Evolutionary conservation across 1,140 invertebrate species (phyloP).

Genomic region (Tigriopus japonicus): DNA sequence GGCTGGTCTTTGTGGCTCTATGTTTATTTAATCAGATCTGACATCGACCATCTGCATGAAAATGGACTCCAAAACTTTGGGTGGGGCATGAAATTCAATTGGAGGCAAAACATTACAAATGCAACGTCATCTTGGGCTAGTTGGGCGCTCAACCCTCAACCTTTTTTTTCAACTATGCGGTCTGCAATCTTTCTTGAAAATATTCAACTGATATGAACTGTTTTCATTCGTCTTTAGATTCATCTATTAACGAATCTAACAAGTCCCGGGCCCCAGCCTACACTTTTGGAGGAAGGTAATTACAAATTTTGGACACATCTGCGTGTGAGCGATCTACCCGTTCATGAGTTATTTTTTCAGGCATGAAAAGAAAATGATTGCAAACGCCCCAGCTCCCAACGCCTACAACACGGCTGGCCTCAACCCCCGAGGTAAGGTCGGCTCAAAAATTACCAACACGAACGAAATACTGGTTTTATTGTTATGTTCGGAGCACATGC

Average conservation of each 20-base stretch:
- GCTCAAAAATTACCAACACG: neutral
- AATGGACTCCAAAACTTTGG: no score
- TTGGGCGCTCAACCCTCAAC: neutral
- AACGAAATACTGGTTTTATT: neutral
- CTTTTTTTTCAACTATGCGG: neutral
- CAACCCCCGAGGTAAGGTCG: neutral
- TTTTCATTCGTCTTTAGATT: conserved; percentile 4
- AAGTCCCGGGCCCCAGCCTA: conserved; percentile 7
- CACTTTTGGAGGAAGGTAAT: conserved; percentile 10
- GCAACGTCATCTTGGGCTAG: neutral
- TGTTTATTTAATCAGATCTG: no score
- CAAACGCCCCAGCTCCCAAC: conserved; percentile 4
- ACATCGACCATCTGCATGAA: no score
- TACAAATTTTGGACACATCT: neutral
- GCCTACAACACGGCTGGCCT: conserved; percentile 4
- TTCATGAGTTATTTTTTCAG: neutral
- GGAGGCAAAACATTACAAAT: neutral
- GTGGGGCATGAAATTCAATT: neutral
- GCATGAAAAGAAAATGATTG: neutral
- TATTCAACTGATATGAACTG: neutral
- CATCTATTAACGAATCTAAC: conserved; percentile 1
- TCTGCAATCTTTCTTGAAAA: neutral
- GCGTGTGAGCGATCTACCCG: neutral
- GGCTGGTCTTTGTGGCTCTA: no score
- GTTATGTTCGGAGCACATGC: no score